Evolutionary conservation across 2,888 invertebrate genomes (phyloP).

Genomic region (Candidula unifasciata): DNA sequence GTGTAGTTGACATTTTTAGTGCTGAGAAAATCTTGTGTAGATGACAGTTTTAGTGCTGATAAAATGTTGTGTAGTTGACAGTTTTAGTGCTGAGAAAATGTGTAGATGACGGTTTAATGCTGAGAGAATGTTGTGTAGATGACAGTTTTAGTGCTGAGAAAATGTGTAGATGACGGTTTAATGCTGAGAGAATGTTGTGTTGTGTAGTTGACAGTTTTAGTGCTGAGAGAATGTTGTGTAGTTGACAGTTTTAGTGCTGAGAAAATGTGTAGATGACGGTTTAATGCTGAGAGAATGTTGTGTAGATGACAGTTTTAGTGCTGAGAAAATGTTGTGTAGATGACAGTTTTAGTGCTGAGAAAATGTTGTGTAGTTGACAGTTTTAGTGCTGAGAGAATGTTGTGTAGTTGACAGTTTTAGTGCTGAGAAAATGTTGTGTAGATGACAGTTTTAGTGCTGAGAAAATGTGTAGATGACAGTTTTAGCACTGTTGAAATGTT

Average conservation of each 20-base stretch:
- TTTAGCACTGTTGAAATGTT: neutral
- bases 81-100: neutral
- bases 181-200: neutral
- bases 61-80: neutral
- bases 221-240: neutral
- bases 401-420: neutral
- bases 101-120: no score
- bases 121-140: no score
- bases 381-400: neutral
- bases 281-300: no score
- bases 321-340: no score
- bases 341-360: no score
- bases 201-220: neutral
- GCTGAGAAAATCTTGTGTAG: neutral
- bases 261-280: neutral
- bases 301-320: no score
- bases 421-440: no score
- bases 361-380: no score
- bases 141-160: neutral
- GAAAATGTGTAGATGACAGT: neutral
- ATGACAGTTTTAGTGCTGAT: conserved; percentile 1
- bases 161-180: neutral
- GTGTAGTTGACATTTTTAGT: neutral
- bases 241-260: neutral
- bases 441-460: no score